phyloP scores from a whole-genome alignment of 2,888 invertebrate species.

The Sarcophaga carnaria region DNA sequence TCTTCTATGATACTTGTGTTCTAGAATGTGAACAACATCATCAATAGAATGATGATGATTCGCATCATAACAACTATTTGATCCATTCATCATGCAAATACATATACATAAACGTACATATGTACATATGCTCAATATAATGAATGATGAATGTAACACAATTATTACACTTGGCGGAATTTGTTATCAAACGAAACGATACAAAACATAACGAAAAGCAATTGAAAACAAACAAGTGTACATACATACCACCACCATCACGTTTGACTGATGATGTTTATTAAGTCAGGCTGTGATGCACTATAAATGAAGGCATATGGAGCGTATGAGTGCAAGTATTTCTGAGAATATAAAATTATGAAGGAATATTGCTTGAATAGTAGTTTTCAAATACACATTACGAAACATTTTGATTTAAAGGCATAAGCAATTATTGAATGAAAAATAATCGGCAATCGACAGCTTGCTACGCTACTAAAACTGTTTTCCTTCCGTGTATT shows the following conservation, averaged over 20 bases:
- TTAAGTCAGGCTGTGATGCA: neutral
- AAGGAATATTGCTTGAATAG: neutral
- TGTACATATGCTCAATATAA: no score
- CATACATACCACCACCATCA: no score
- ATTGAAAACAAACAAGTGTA: constrained; percentile 2
- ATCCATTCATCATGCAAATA: neutral
- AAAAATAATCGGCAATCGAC: no score
- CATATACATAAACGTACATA: no score
- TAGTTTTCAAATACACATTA: no score
- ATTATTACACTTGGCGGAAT: constrained; percentile 62
- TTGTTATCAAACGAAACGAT: constrained; percentile 36
- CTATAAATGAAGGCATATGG: no score
- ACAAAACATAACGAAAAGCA: neutral
- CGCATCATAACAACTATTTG: neutral
- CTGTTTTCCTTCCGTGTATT: no score
- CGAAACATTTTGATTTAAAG: no score
- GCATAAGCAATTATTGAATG: no score
- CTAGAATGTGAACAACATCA: neutral
- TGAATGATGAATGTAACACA: constrained; percentile 47
- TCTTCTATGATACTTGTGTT: neutral
- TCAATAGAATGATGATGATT: neutral
- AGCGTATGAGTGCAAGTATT: neutral
- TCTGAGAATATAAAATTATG: neutral
- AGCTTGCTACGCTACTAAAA: no score
- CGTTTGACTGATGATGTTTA: neutral